Conservation (phyloP, 2,113 vertebrate species). For the Tringa solitaria region DNA sequence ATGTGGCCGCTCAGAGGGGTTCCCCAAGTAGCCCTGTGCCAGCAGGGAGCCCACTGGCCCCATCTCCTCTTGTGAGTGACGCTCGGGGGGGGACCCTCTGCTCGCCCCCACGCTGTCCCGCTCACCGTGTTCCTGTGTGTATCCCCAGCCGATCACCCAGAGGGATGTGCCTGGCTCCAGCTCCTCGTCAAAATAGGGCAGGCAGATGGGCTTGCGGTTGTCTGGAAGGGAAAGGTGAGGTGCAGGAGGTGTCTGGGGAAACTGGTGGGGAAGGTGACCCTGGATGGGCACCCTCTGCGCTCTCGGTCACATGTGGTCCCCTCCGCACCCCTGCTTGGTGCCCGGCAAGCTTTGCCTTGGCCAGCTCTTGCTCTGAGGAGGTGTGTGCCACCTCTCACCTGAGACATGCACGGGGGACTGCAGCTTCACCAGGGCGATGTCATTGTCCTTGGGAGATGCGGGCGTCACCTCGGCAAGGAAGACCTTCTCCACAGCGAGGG, state of each 20-base stretch:
- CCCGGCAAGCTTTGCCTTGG: neutral
- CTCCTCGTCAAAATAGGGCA: constrained; percentile 79
- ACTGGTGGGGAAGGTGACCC: neutral
- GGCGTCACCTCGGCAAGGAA: constrained; percentile 67
- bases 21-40: rapidly evolving
- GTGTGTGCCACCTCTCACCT: constrained; percentile 55
- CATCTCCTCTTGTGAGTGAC: rapidly evolving
- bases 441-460: constrained; percentile 69
- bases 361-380: neutral
- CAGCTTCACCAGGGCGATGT: constrained; percentile 87
- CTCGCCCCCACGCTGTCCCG: neutral
- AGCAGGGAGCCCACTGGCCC: neutral
- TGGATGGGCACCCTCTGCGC: neutral
- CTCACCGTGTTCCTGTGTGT: constrained; percentile 74
- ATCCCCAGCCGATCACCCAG: constrained; percentile 88
- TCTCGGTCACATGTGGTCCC: rapidly evolving
- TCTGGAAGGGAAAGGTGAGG: constrained; percentile 51
- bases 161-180: constrained; percentile 48
- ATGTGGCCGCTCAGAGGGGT: neutral
- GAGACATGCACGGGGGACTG: constrained; percentile 71
- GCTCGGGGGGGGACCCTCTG: neutral
- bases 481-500: constrained; percentile 80
- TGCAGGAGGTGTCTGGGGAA: neutral
- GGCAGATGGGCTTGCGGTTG: constrained; percentile 79
- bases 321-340: no score